Conservation (phyloP, 2,113 vertebrate genomes). For the Proterorhinus semilunaris region DNA sequence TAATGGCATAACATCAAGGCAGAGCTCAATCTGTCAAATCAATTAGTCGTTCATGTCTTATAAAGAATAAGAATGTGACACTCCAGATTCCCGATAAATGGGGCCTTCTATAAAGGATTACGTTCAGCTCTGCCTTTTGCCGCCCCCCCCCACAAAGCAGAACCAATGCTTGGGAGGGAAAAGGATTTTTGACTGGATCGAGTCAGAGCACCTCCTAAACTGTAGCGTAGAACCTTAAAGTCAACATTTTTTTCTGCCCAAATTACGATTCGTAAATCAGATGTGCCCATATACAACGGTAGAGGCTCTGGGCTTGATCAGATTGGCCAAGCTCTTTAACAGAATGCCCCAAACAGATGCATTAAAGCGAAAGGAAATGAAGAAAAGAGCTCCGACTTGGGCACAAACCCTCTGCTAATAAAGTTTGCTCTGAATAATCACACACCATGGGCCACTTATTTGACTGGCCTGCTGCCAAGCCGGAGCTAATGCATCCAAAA, state of each 20-base stretch:
- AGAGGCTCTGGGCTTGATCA: background rate
- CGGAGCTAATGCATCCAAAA: constrained; percentile 4
- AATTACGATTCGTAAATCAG: no score
- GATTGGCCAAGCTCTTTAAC: background rate
- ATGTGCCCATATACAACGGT: no score
- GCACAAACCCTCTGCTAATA: constrained; percentile 24
- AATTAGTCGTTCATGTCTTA: background rate
- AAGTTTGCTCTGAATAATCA: constrained; percentile 27
- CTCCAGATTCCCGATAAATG: background rate
- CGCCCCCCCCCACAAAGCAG: background rate
- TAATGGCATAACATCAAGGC: background rate
- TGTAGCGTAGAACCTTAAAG: no score
- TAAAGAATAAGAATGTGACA: background rate
- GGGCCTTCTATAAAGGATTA: background rate
- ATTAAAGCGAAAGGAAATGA: constrained; percentile 29
- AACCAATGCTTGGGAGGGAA: no score
- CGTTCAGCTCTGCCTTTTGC: background rate
- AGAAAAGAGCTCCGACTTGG: background rate
- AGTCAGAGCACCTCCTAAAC: no score
- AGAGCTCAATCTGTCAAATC: background rate
- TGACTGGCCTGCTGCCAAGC: background rate
- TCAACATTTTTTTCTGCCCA: no score
- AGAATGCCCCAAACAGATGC: constrained; percentile 5
- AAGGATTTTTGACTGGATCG: no score
- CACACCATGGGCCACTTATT: constrained; percentile 20